Base-by-base conservation (phyloP, 1,140 invertebrate genomes). In the Camponotus vicinus region DNA sequence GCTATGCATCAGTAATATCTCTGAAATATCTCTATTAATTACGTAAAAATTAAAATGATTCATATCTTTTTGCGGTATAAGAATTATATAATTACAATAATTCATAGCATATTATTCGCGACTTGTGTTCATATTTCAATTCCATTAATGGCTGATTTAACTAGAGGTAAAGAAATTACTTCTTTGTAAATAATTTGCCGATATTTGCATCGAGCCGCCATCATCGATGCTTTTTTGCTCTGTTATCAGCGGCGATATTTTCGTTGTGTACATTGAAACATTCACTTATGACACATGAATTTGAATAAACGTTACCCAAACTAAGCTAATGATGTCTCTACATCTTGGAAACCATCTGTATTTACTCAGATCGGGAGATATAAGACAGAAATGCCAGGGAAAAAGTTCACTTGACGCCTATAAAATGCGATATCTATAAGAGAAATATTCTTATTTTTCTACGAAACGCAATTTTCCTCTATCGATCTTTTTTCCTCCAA, bases 271-370 rank as follows among this genome's bases (percentile, higher is more conserved):
- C 70, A 37, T 59, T 82, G 27, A 71, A 52, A 80, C 45, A 57
- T 42, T 70, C 6, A 40, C 66, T 71, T 59, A 71, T 52, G 42
- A 18, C 13, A 52, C 21, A 27, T 78, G 42, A 78, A 64, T 1
- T 66, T 34, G 42, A 80, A 52, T 45, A 80, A 71, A 45, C 18
- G 55, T 15, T 45, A 34, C 27, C 18, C 21, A 15, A 71, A 69
- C 45, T 37, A 13, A 59, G 34, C 49, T n/a, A 37, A 71, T 82
- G 45, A 82, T 73, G 18, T n/a, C 52, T 34, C 32, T 34, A 45
- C 45, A 18, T 57, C 18, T 21, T 88, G 40, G 63, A 7, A 34
- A 88, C 85, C 86, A 88, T 89, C 70, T 89, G 82, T 85, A 87
- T 89, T 89, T 89, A 63, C 52, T 75, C 27, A 42, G 27, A 27